Conservation (phyloP, 2,888 invertebrate genomes). For the Troides helena region DNA sequence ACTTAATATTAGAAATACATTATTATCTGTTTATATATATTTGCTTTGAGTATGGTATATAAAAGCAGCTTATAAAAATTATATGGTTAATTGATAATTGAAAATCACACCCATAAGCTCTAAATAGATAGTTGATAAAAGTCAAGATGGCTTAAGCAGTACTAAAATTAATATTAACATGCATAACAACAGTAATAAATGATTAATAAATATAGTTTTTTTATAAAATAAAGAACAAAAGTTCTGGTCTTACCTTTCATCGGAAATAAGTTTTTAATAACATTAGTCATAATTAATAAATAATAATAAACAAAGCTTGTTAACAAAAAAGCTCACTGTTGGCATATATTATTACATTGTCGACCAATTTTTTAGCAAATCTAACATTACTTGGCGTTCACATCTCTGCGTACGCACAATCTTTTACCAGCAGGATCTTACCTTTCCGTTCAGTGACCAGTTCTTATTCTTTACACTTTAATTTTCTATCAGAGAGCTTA, state of each 20-base stretch:
- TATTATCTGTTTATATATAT: no score
- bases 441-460: background rate
- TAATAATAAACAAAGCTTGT: background rate
- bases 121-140: background rate
- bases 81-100: background rate
- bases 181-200: constrained; percentile 46
- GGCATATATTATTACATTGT: background rate
- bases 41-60: no score
- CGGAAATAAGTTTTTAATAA: constrained; percentile 6
- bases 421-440: background rate
- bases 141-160: constrained; percentile 7
- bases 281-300: constrained; percentile 6
- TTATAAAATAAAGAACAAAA: background rate
- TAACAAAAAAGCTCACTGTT: constrained; percentile 12
- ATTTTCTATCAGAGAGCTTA: no score
- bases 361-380: background rate
- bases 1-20: no score
- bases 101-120: background rate
- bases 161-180: constrained; percentile 38
- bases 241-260: constrained; percentile 19
- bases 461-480: no score
- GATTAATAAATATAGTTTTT: background rate
- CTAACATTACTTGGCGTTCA: background rate
- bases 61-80: no score
- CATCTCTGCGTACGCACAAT: background rate